Evolutionary conservation across 64 coral and sea anemone genomes (phyloP).

Genomic region (Stylophora pistillata): DNA sequence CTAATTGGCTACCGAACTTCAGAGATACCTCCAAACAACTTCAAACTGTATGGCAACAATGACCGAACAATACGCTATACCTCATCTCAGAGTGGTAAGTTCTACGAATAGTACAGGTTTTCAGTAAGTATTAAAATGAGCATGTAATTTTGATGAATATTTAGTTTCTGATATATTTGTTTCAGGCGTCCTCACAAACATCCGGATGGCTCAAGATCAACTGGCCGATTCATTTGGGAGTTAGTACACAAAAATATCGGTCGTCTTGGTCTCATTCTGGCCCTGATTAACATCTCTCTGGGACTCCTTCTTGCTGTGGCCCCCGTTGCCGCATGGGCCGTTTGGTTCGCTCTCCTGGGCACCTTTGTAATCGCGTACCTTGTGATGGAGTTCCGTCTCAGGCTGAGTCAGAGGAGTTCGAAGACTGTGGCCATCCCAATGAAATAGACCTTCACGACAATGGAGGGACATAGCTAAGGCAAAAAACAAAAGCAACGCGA

Average conservation of each 20-base stretch:
- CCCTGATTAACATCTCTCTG: slow-evolving; percentile 89
- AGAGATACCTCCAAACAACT: too few relatives aligned
- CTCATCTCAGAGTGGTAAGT: too few relatives aligned
- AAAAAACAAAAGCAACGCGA: too few relatives aligned
- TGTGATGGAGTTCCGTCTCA: slow-evolving; percentile 75
- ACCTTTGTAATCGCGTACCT: slow-evolving; percentile 56
- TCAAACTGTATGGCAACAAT: too few relatives aligned
- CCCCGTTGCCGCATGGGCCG: slow-evolving; percentile 70
- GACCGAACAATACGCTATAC: too few relatives aligned
- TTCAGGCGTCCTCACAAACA: slow-evolving; percentile 89
- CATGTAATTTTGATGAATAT: too few relatives aligned
- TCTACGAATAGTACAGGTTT: too few relatives aligned
- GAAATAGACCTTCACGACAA: slow-evolving; percentile 1
- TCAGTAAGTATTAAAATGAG: too few relatives aligned
- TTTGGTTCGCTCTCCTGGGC: slow-evolving; percentile 76
- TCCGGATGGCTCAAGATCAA: slow-evolving; percentile 49
- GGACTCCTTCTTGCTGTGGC: slow-evolving; percentile 89
- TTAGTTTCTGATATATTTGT: background rate
- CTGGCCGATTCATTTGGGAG: slow-evolving; percentile 85
- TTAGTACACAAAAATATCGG: slow-evolving; percentile 81
- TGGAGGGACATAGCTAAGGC: too few relatives aligned
- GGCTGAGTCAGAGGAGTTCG: slow-evolving; percentile 6
- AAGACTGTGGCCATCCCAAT: slow-evolving; percentile 35
- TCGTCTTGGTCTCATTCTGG: slow-evolving; percentile 78
- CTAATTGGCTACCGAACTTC: too few relatives aligned